Evolutionary conservation across 2,888 invertebrate species (phyloP).

Genomic region (Plagodis dolabraria): DNA sequence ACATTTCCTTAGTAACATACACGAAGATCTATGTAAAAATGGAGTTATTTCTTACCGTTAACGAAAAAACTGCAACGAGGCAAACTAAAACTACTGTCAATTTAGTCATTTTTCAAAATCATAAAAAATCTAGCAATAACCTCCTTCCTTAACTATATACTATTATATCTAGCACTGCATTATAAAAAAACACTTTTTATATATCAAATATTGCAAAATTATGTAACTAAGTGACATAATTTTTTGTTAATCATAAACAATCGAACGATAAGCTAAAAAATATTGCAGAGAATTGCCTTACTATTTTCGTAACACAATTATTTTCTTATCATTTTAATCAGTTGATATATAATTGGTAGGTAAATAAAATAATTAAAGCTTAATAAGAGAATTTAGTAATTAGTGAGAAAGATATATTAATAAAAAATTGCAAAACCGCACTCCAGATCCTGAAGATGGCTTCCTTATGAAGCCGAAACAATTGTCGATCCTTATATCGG

Average conservation of each 20-base stretch:
- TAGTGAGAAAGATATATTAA: too few species aligned
- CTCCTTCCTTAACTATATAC: conserved; percentile 8
- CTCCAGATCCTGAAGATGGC: too few species aligned
- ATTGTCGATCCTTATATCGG: too few species aligned
- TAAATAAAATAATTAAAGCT: neutral
- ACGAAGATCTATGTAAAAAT: too few species aligned
- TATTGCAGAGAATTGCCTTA: conserved; percentile 13
- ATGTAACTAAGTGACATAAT: conserved; percentile 17
- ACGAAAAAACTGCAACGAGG: conserved; percentile 27
- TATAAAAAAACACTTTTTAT: conserved; percentile 39
- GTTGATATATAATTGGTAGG: neutral
- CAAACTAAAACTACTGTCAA: conserved; percentile 25
- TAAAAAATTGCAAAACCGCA: too few species aligned
- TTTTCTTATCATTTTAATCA: neutral
- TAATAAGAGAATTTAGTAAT: neutral
- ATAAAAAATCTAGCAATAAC: conserved; percentile 19
- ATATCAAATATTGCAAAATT: conserved; percentile 35
- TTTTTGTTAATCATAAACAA: conserved; percentile 18
- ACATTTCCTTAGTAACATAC: too few species aligned
- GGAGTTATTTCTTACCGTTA: conserved; percentile 30
- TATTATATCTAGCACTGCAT: conserved; percentile 7
- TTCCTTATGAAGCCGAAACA: too few species aligned
- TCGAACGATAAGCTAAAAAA: conserved; percentile 17
- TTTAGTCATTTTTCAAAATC: conserved; percentile 31
- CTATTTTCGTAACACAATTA: conserved; percentile 26